A percentile compares a stretch with the other conserved stretches of the same genome.
Conservation (phyloP, 2,888 invertebrate species). For the Drosophila birchii region DNA sequence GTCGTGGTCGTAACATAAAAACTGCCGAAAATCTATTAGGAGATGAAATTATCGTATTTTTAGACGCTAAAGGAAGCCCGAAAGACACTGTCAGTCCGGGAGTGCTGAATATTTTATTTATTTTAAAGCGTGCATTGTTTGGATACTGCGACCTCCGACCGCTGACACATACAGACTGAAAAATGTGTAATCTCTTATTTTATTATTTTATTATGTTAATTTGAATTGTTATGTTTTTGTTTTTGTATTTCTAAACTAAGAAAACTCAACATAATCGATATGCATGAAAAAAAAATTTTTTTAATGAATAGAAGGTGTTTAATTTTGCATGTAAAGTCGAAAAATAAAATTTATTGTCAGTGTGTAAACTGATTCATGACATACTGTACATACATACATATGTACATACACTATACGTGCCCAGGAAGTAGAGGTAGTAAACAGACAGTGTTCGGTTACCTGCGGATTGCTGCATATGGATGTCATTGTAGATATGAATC, state of each 20-base stretch:
- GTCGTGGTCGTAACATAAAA: conserved; percentile 30
- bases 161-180: conserved; percentile 18
- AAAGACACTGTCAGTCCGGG: not conserved
- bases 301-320: no score
- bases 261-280: no score
- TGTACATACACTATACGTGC: no score
- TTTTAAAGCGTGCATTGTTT: conserved; percentile 62
- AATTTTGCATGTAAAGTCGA: no score
- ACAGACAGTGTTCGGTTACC: conserved; percentile 10
- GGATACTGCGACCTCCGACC: conserved; percentile 43
- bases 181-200: no score
- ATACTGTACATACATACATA: no score
- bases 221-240: no score
- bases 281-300: no score
- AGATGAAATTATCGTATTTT: conserved; percentile 48
- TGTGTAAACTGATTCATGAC: no score
- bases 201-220: no score
- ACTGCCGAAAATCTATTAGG: conserved; percentile 49
- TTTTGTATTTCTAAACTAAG: no score
- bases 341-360: no score
- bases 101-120: conserved; percentile 32
- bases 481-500: conserved; percentile 55
- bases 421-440: conserved; percentile 12
- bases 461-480: conserved; percentile 30
- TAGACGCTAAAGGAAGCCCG: not conserved